A percentile compares a stretch with the other conserved stretches of the same genome.
Conservation (phyloP, 2,888 invertebrate species). For the Fabriciana adippe region DNA sequence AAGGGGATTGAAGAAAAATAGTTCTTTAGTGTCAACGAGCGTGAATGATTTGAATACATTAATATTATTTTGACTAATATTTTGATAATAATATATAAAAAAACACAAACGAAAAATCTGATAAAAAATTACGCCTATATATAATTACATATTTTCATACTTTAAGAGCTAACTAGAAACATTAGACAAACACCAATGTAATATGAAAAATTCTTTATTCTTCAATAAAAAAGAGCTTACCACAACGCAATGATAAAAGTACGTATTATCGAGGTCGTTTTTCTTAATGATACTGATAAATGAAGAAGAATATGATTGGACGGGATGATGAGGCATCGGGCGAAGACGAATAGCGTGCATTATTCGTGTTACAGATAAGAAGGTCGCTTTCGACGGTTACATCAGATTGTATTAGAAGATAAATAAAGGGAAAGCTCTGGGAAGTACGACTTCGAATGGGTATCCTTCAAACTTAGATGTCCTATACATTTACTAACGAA, state of each 20-base stretch:
- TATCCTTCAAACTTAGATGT: not conserved
- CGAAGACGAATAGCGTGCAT: slow-evolving; percentile 69
- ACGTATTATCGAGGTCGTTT: slow-evolving; percentile 39
- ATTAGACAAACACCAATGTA: not conserved
- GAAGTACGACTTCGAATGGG: slow-evolving; percentile 3
- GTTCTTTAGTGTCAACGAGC: too few relatives aligned
- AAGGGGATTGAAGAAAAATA: too few relatives aligned
- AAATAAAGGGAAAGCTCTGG: slow-evolving; percentile 25
- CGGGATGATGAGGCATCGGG: slow-evolving; percentile 58
- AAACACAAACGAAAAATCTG: too few relatives aligned
- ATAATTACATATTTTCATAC: too few relatives aligned
- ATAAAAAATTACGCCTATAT: too few relatives aligned
- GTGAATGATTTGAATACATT: too few relatives aligned
- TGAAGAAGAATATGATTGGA: slow-evolving; percentile 60
- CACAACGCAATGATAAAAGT: slow-evolving; percentile 24
- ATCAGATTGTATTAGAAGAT: slow-evolving; percentile 62
- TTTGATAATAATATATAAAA: too few relatives aligned
- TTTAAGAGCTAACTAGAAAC: too few relatives aligned
- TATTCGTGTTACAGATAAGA: slow-evolving; percentile 65
- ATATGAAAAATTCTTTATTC: slow-evolving; percentile 6
- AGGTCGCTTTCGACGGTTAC: slow-evolving; percentile 63
- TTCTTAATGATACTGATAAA: slow-evolving; percentile 60
- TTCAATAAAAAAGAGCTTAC: slow-evolving; percentile 17
- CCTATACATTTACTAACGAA: not conserved
- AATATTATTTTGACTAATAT: too few relatives aligned